A percentile compares a stretch with the other conserved stretches of the same genome.
These are phyloP conservation scores for Stenchaetothrips biformis DNA, from an alignment of 2,888 invertebrate genomes.

Conservation along the genomic window DNA sequence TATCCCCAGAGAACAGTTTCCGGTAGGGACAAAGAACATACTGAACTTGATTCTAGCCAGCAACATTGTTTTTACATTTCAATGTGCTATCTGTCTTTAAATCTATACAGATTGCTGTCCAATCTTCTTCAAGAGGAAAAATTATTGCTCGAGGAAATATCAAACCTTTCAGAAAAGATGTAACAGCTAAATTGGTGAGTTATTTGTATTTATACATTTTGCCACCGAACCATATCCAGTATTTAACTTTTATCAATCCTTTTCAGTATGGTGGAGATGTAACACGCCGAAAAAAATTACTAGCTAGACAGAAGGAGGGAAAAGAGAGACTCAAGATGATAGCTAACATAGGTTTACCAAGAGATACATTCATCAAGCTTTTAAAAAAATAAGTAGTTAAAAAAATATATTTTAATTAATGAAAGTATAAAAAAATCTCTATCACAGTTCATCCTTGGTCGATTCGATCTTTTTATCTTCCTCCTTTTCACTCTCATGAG, in stretches of 20 bases:
- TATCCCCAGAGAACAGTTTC: conserved; percentile 83
- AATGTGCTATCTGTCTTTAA: conserved; percentile 12
- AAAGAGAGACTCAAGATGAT: conserved; percentile 89
- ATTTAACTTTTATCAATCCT: conserved; percentile 33
- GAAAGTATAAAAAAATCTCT: not conserved
- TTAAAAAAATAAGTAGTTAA: conserved; percentile 59
- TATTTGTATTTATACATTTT: not conserved
- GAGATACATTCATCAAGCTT: conserved; percentile 90
- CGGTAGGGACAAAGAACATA: conserved; percentile 38
- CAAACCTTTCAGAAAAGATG: conserved; percentile 85
- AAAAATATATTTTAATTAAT: no score
- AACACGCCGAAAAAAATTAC: conserved; percentile 79
- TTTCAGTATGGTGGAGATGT: conserved; percentile 88
- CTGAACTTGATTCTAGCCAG: conserved; percentile 8
- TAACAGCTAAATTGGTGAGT: conserved; percentile 85
- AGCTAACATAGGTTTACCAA: conserved; percentile 85
- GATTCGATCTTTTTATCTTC: not conserved
- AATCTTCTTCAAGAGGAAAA: conserved; percentile 74
- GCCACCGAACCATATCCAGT: conserved; percentile 1
- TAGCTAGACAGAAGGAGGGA: conserved; percentile 86
- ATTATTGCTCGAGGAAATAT: conserved; percentile 80
- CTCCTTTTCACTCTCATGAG: not conserved
- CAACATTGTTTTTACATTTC: conserved; percentile 4
- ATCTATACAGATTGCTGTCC: conserved; percentile 65
- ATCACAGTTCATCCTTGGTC: conserved; percentile 29